Evolutionary conservation across 2,113 vertebrate genomes (phyloP).

Genomic region (Microcebus jonahi): DNA sequence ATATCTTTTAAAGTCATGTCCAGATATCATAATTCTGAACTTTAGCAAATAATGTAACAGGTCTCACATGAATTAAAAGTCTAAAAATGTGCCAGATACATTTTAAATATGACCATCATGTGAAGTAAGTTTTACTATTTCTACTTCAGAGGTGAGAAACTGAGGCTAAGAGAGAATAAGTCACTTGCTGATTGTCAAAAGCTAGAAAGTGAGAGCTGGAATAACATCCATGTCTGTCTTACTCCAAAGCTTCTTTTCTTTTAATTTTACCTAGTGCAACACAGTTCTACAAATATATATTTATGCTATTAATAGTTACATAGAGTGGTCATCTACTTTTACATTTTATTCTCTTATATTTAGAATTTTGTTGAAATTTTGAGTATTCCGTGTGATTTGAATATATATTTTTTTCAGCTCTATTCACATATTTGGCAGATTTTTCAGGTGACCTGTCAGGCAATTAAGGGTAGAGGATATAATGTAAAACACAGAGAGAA

Average conservation of each 20-base stretch:
- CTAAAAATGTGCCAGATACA: not conserved
- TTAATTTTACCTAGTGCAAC: not conserved
- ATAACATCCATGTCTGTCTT: not conserved
- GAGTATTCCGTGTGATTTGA: not conserved
- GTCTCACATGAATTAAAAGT: not conserved
- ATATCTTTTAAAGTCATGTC: not conserved
- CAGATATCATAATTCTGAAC: not conserved
- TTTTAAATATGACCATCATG: not conserved
- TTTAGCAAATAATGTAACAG: not conserved
- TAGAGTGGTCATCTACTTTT: not conserved
- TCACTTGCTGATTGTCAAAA: not conserved
- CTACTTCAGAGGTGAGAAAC: not conserved
- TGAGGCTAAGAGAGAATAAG: not conserved
- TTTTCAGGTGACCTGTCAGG: conserved; percentile 14
- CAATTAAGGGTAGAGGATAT: not conserved
- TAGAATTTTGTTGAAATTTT: not conserved
- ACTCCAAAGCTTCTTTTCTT: not conserved
- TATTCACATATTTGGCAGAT: not conserved
- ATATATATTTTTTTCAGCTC: not conserved
- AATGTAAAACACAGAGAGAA: not conserved
- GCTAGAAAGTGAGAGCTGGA: not conserved
- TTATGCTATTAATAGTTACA: not conserved
- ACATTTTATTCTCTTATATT: not conserved
- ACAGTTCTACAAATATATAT: not conserved
- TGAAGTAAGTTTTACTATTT: not conserved